Percentiles rank a stretch among this genome's conserved stretches.
These are phyloP conservation scores for Pseudorectes ferrugineus DNA, from an alignment of 2,113 vertebrate species.

Conservation along the genomic window DNA sequence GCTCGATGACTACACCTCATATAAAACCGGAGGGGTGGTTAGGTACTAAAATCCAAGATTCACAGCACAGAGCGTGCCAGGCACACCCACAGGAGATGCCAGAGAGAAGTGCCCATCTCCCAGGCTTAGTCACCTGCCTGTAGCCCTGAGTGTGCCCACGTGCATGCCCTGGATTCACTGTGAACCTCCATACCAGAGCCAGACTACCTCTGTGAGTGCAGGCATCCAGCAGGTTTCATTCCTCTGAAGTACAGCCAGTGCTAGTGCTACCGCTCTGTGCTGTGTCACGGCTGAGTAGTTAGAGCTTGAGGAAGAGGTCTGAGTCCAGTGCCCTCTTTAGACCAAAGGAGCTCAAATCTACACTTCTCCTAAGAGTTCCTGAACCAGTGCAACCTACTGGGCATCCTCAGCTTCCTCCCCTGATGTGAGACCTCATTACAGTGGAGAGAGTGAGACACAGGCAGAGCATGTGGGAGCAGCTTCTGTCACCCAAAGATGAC, in stretches of 20 bases:
- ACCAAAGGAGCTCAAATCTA: background rate
- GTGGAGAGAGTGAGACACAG: background rate
- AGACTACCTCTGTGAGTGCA: background rate
- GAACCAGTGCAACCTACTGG: background rate
- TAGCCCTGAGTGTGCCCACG: rapidly evolving
- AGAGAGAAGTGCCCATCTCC: background rate
- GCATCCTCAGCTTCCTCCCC: background rate
- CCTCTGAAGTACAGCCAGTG: rapidly evolving
- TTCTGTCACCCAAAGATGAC: background rate
- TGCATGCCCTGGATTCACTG: background rate
- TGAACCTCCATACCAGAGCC: background rate
- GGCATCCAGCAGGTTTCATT: background rate
- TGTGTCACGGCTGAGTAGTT: background rate
- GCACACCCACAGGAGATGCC: background rate
- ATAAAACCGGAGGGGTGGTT: background rate
- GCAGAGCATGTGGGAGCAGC: background rate
- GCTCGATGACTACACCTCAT: rapidly evolving
- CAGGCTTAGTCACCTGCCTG: background rate
- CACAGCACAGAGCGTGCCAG: background rate
- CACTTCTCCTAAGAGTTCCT: background rate
- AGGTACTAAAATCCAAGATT: background rate
- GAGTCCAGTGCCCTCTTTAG: background rate
- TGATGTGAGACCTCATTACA: background rate
- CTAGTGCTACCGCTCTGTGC: background rate
- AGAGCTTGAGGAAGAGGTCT: background rate